These are phyloP conservation scores for Antrozous pallidus DNA, from an alignment of 2,797 vertebrate genomes.

Conservation along the genomic window DNA sequence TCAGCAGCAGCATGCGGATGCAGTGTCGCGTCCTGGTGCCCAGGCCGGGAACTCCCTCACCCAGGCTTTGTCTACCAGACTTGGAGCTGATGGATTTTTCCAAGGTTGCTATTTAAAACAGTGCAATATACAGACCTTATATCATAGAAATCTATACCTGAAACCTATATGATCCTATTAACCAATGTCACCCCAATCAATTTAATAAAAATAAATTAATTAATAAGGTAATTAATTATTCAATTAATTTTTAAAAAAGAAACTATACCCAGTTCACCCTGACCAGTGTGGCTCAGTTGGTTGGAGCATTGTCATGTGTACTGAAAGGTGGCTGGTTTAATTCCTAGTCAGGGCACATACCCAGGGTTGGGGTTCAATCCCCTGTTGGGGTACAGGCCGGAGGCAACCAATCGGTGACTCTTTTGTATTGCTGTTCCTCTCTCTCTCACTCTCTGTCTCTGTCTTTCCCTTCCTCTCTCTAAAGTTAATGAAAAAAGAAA, in stretches of 20 bases:
- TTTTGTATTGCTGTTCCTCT: background rate
- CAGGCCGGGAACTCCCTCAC: background rate
- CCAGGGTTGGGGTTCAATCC: background rate
- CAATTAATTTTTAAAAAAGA: too few species aligned
- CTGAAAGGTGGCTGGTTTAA: background rate
- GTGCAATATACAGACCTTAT: background rate
- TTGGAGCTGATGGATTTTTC: background rate
- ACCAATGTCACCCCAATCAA: too few species aligned
- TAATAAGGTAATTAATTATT: too few species aligned
- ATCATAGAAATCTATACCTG: too few species aligned
- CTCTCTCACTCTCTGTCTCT: too few species aligned
- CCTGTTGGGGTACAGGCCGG: background rate
- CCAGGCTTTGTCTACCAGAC: background rate
- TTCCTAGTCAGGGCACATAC: background rate
- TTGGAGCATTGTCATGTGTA: background rate
- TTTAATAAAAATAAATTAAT: too few species aligned
- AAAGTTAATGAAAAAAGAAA: background rate
- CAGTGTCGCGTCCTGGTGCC: background rate
- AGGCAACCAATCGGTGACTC: background rate
- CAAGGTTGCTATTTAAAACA: background rate
- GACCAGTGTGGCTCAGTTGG: background rate
- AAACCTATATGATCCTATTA: too few species aligned
- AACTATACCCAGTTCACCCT: background rate
- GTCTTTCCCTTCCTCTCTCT: background rate
- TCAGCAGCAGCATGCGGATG: background rate